phyloP scores from a whole-genome alignment of 2,797 vertebrate genomes.

The Triplophysa yarkandensis region DNA sequence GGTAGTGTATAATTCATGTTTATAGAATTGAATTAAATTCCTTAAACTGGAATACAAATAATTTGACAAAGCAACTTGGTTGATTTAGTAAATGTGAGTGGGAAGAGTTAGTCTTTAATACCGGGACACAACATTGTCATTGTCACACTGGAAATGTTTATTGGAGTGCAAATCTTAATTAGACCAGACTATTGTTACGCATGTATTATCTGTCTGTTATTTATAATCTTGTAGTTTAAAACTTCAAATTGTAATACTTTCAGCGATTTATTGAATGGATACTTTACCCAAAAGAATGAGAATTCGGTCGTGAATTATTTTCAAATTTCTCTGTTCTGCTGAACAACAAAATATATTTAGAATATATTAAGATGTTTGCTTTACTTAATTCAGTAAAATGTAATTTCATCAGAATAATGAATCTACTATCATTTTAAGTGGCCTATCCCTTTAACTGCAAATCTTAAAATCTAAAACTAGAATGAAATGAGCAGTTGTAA shows the following conservation, averaged over 20 bases:
- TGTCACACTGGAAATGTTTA: conserved; percentile 18
- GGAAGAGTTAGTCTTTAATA: neutral
- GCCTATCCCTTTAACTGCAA: neutral
- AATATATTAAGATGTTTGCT: no score
- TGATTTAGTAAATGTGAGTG: neutral
- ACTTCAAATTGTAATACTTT: neutral
- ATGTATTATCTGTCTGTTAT: neutral
- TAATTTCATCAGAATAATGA: no score
- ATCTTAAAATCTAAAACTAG: neutral
- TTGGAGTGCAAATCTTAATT: neutral
- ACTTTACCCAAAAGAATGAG: no score
- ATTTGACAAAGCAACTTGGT: conserved; percentile 4
- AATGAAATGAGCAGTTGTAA: neutral
- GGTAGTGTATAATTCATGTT: no score
- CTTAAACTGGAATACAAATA: neutral
- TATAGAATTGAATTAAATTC: no score
- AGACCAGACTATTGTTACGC: neutral
- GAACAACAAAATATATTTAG: no score
- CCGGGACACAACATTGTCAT: conserved; percentile 16
- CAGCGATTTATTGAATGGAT: no score
- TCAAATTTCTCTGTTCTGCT: no score
- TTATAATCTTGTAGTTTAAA: neutral
- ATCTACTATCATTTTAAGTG: no score
- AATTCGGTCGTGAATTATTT: no score
- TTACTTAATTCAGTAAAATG: no score